Conservation (phyloP, 2,888 invertebrate genomes). For the Drosophila sordidapex region DNA sequence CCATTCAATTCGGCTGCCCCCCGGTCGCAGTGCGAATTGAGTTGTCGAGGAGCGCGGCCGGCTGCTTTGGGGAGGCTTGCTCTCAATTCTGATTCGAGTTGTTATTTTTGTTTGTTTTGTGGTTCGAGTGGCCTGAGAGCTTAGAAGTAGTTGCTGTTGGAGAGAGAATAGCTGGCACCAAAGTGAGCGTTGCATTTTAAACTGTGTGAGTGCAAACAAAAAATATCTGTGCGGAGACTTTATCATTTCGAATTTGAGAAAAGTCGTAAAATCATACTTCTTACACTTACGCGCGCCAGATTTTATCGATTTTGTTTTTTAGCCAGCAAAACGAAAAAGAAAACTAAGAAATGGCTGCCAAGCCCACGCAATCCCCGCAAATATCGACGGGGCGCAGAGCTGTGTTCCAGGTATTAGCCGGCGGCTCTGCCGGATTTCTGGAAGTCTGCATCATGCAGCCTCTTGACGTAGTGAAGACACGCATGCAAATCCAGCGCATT, state of each 20-base stretch:
- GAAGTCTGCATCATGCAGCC: constrained; percentile 99
- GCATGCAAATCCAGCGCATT: constrained; percentile 90
- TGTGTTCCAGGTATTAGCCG: constrained; percentile 86
- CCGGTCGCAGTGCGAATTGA: constrained; percentile 64
- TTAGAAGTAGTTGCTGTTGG: background rate
- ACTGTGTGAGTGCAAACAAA: background rate
- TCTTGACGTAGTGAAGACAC: constrained; percentile 95
- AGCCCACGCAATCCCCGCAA: constrained; percentile 29
- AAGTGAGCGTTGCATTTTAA: constrained; percentile 33
- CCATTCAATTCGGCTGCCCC: constrained; percentile 29
- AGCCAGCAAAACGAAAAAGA: background rate
- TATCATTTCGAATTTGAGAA: background rate
- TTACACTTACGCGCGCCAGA: background rate
- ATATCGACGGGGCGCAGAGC: constrained; percentile 78
- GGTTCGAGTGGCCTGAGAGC: constrained; percentile 6
- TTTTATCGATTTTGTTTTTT: background rate
- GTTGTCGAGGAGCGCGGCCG: constrained; percentile 53
- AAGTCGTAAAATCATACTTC: background rate
- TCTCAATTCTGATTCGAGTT: constrained; percentile 13
- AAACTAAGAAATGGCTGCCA: background rate
- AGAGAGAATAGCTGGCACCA: background rate
- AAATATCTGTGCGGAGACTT: constrained; percentile 1
- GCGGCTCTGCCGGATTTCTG: constrained; percentile 96
- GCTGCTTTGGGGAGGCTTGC: constrained; percentile 14
- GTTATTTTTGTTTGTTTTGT: constrained; percentile 15